Evolutionary conservation across 1,140 invertebrate genomes (phyloP), one percentile per base, ranked within the genome.

Genomic region (Zophobas atratus): DNA sequence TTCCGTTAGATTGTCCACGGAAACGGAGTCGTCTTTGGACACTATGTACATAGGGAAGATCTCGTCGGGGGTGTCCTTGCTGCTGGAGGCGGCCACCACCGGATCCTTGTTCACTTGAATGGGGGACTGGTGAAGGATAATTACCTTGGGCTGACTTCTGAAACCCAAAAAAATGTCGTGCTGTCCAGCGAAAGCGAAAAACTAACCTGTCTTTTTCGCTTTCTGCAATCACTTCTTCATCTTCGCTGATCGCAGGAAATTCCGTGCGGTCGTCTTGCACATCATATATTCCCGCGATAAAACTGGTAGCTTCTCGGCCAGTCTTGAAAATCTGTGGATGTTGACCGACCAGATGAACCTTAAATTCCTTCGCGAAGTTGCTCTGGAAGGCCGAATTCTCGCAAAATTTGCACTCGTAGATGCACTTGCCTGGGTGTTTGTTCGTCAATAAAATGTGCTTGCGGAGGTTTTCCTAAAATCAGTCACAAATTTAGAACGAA

Each of bases 381-480:
- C 90, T 90, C 76, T 85, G 87, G 84, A 88, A 93, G n/a, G 46
- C 39, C n/a, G 51, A 82, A 79, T 77, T 86, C 41, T 43, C 56
- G 83, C 94, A 95, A 56, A 88, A 86, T 35, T 88, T 87, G 83
- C 95, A 97, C 36, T 93, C 90, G 86, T 97, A 97, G 5, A 97
- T 90, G 75, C 86, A 91, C 82, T 93, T 90, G 1, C 94, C 94
- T 0, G 90, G 89, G 86, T 97, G 96, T 55, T 93, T 91, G 70
- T 89, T 92, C 1, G 94, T 95, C n/a, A 92, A 92, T 0, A 96
- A 84, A 1, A 96, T 91, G 86, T 97, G 96, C 82, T 96, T 97
- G 1, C 95, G 90, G 2, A 97, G 89, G 85, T 97, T 97, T 85
- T 96, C 95, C 92, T 95, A 88, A 20, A 87, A 87, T 83, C 76